phyloP scores from a whole-genome alignment of 2,888 invertebrate genomes.

The Linnaemya vulpina region DNA sequence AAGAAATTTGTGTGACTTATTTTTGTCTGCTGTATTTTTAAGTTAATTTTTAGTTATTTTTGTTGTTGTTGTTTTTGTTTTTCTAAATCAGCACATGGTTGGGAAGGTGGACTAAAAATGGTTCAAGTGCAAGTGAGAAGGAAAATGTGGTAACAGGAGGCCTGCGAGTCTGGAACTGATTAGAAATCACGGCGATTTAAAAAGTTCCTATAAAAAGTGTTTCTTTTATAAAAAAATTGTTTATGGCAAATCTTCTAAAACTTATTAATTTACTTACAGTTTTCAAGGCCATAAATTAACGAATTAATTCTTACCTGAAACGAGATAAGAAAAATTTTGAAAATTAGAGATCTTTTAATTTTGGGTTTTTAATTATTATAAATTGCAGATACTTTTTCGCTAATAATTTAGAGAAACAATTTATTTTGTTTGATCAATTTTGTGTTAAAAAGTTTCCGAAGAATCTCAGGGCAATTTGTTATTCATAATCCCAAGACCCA shows the following conservation, averaged over 20 bases:
- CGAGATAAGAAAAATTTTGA: neutral
- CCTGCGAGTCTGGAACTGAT: too few relatives aligned
- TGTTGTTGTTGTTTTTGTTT: too few relatives aligned
- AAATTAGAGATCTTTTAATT: neutral
- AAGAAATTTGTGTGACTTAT: neutral
- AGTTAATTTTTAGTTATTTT: too few relatives aligned
- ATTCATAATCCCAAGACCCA: neutral
- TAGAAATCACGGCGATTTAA: too few relatives aligned
- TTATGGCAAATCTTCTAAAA: too few relatives aligned
- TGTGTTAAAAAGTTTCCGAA: neutral
- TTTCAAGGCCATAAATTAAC: neutral
- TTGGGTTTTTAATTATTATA: neutral
- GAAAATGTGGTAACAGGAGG: too few relatives aligned
- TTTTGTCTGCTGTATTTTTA: neutral
- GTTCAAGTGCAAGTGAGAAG: slow-evolving; percentile 3
- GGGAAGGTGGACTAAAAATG: neutral
- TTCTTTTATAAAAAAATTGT: too few relatives aligned
- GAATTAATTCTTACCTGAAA: slow-evolving; percentile 20
- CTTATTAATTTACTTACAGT: slow-evolving; percentile 1
- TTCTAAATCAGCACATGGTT: neutral
- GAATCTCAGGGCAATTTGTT: neutral
- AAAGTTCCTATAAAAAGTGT: too few relatives aligned
- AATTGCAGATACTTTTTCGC: neutral
- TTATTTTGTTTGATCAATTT: neutral
- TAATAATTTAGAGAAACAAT: neutral